Conservation (phyloP, 2,113 vertebrate species). For the Phrynocephalus versicolor region DNA sequence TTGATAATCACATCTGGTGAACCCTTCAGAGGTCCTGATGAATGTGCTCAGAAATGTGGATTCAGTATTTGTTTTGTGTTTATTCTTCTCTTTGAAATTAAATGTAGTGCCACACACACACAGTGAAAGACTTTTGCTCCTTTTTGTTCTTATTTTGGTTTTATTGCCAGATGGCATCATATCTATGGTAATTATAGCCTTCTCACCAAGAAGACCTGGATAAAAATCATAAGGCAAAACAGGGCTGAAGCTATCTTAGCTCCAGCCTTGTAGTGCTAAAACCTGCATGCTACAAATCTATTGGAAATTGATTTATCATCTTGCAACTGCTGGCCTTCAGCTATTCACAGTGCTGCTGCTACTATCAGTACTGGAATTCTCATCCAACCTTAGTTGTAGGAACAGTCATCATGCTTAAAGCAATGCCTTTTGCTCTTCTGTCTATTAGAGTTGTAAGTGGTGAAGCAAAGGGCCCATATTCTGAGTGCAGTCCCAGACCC, state of each 20-base stretch:
- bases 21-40: background rate
- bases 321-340: background rate
- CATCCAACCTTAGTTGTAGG: background rate
- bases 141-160: background rate
- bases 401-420: background rate
- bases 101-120: background rate
- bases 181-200: background rate
- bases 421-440: background rate
- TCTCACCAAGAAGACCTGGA: background rate
- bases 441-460: background rate
- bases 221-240: background rate
- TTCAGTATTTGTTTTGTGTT: background rate
- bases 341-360: background rate
- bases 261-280: background rate
- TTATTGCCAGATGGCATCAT: background rate
- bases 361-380: background rate
- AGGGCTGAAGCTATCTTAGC: background rate
- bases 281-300: background rate
- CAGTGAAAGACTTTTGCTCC: background rate
- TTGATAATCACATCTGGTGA: background rate
- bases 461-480: background rate
- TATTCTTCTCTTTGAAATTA: background rate
- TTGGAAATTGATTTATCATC: background rate
- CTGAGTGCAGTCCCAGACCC: background rate
- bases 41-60: background rate